Conservation (phyloP, 2,113 vertebrate species). For the Phaetusa simplex region DNA sequence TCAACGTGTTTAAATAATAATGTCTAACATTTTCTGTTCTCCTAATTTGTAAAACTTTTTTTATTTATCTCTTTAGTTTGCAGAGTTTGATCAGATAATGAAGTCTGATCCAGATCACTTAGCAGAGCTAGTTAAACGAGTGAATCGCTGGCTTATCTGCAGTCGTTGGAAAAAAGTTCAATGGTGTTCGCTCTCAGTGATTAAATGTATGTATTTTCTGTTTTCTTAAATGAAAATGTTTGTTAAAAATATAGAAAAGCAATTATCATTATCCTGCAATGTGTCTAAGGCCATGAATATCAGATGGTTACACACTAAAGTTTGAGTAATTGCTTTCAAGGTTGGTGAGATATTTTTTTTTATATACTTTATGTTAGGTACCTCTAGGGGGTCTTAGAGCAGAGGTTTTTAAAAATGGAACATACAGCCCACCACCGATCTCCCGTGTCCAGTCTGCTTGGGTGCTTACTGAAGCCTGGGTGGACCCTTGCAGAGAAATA, state of each 20-base stretch:
- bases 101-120: conserved; percentile 97
- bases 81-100: conserved; percentile 99
- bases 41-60: not conserved
- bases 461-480: not conserved
- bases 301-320: not conserved
- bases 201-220: conserved; percentile 85
- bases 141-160: conserved; percentile 96
- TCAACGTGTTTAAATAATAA: not conserved
- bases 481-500: not conserved
- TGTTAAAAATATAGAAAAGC: not conserved
- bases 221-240: not conserved
- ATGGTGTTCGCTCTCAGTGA: conserved; percentile 93
- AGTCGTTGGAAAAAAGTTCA: conserved; percentile 99
- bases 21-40: not conserved
- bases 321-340: not conserved
- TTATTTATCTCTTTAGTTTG: conserved; percentile 80
- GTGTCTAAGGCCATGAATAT: not conserved
- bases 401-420: not conserved
- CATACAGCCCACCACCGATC: not conserved
- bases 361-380: not conserved
- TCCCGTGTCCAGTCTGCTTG: not conserved
- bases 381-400: not conserved
- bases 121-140: conserved; percentile 90
- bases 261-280: not conserved
- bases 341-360: not conserved